Conservation (phyloP, 2,888 invertebrate species). For the Caenorhabditis sp. region DNA sequence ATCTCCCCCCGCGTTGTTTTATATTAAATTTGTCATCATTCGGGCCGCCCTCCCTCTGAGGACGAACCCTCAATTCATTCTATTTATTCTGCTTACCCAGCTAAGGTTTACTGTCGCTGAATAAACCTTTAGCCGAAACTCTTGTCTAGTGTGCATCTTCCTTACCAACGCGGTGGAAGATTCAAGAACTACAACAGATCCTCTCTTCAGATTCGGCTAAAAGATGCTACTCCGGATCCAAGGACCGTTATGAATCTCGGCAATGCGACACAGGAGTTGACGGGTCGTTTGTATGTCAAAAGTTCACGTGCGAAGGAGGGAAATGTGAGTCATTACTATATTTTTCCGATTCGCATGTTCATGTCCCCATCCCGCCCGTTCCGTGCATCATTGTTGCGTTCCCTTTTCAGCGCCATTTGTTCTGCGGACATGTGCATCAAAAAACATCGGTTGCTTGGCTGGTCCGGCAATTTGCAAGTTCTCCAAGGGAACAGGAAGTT, state of each 20-base stretch:
- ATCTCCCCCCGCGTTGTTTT: no score
- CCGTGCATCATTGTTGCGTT: no score
- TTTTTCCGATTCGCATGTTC: neutral
- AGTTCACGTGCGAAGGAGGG: constrained; percentile 75
- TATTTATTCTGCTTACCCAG: no score
- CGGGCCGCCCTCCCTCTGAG: no score
- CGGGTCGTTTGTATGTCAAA: constrained; percentile 74
- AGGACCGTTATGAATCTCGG: constrained; percentile 68
- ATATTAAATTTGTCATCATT: no score
- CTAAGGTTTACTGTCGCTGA: no score
- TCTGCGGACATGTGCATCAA: constrained; percentile 72
- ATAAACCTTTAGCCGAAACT: neutral
- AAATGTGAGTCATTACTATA: constrained; percentile 75
- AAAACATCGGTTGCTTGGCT: constrained; percentile 72
- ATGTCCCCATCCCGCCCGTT: neutral
- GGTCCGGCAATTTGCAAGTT: constrained; percentile 76
- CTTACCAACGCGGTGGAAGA: no score
- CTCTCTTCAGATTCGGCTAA: constrained; percentile 68
- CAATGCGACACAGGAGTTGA: constrained; percentile 70
- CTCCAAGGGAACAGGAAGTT: constrained; percentile 71
- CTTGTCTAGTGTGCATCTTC: neutral
- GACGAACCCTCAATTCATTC: no score
- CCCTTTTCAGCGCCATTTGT: constrained; percentile 71
- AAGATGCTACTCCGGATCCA: constrained; percentile 73
- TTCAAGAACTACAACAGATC: no score